Evolutionary conservation across 2,888 invertebrate species (phyloP).

Genomic region (Boloria selene): DNA sequence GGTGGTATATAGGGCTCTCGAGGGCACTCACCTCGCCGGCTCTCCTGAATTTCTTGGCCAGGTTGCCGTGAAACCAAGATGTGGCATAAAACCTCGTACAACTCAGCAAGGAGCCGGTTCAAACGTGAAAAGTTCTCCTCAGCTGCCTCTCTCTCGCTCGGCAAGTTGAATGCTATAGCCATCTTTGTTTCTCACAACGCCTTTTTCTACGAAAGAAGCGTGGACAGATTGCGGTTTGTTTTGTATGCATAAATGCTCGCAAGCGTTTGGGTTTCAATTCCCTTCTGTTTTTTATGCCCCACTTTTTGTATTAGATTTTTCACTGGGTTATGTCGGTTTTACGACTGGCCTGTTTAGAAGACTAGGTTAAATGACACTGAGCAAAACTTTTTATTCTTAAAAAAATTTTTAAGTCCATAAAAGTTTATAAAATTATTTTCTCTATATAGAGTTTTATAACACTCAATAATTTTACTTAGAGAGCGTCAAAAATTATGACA

Average conservation of each 20-base stretch:
- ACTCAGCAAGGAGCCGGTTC: conserved; percentile 80
- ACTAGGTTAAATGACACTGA: conserved; percentile 7
- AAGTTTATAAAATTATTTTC: conserved; percentile 46
- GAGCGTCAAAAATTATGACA: conserved; percentile 43
- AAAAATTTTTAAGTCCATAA: conserved; percentile 43
- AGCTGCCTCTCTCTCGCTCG: conserved; percentile 79
- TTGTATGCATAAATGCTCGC: conserved; percentile 76
- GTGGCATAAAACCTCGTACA: conserved; percentile 81
- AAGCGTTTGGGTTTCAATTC: conserved; percentile 52
- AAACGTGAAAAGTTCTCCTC: conserved; percentile 82
- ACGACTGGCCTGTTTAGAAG: not conserved
- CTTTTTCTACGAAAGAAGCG: conserved; percentile 76
- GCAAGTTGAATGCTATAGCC: conserved; percentile 83
- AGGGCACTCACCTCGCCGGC: conserved; percentile 80
- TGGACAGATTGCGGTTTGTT: conserved; percentile 71
- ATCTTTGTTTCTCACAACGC: conserved; percentile 69
- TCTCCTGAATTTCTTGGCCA: conserved; percentile 74
- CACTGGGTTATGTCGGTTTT: conserved; percentile 15
- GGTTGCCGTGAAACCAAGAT: conserved; percentile 80
- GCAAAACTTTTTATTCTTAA: conserved; percentile 21
- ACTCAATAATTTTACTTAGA: conserved; percentile 54
- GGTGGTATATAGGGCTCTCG: conserved; percentile 78
- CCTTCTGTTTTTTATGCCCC: conserved; percentile 38
- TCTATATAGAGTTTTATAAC: conserved; percentile 59
- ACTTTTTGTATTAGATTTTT: conserved; percentile 21